Evolutionary conservation across 2,797 vertebrate genomes (phyloP), one percentile per base, ranked within the genome.

Genomic region (Heliangelus exortis): DNA sequence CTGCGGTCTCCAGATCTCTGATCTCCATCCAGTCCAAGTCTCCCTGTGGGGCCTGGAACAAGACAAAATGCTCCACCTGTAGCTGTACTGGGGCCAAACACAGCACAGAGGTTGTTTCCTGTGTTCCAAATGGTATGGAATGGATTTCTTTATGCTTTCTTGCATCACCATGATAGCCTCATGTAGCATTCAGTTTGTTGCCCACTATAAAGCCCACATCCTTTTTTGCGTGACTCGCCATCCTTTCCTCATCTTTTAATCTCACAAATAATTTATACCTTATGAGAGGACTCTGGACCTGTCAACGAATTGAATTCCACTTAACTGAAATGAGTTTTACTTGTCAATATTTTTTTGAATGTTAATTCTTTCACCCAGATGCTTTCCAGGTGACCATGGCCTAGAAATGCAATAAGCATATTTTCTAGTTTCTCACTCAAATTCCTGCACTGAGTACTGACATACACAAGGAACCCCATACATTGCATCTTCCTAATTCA

Each of bases 221-320:
- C 63, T 41, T 61, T 80, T 61, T 67, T 57, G 61, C 72, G 50
- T 68, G 25, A 39, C 11, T 55, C 10, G 36, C 48, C 58, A 82
- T 57, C 71, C 12, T 59, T 63, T 81, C 66, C 67, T 72, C 69
- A 65, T 48, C 62, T 67, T 75, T 45, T 84, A 53, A 62, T 43
- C 71, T 92, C 43, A 5, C 87, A 87, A 74, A 11, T 41, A 26
- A 72, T 65, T 58, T 58, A 58, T 48, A 58, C 18, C 29, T 78
- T 8, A 1, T 90, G 74, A 58, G 4, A 69, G 71, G 66, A 73
- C n/a, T 41, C 59, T 43, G 7, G 43, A 58, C 58, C 62, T 34
- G 67, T 62, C 81, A 87, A 92, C 92, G 84, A 87, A 89, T 67
- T 33, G 63, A 92, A 93, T 82, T 36, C 36, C 71, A 66, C 67